Conservation (phyloP, 2,888 invertebrate genomes). For the Microplitis deprimator region DNA sequence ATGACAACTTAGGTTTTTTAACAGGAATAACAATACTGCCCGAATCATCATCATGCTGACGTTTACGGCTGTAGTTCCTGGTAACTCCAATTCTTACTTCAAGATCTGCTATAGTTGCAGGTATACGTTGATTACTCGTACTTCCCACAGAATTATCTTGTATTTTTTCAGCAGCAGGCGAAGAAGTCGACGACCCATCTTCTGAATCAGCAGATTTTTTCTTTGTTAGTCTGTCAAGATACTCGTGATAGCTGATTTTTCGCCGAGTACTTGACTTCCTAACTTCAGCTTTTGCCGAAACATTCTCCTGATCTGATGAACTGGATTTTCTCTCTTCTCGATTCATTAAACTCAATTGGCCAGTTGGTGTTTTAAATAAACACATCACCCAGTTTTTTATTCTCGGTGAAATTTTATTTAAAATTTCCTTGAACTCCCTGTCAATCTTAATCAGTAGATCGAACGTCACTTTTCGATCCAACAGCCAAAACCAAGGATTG, state of each 20-base stretch:
- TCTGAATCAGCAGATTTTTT: background rate
- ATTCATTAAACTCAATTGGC: no score
- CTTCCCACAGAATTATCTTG: no score
- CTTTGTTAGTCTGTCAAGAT: background rate
- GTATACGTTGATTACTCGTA: no score
- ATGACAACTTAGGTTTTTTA: background rate
- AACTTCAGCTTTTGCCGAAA: background rate
- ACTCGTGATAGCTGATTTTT: background rate
- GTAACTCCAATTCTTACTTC: background rate
- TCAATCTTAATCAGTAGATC: background rate
- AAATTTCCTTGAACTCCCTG: background rate
- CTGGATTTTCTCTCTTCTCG: background rate
- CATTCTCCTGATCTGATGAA: background rate
- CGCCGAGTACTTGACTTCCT: background rate
- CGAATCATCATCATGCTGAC: background rate
- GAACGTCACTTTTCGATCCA: background rate
- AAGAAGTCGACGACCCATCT: background rate
- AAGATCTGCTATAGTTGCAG: background rate
- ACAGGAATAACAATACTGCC: background rate
- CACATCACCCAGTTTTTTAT: background rate
- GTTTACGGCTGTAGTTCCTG: background rate
- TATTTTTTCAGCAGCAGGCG: background rate
- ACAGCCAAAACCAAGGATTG: background rate
- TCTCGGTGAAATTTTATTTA: background rate
- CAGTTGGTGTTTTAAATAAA: background rate